Base-by-base conservation (phyloP, 1,140 invertebrate species). In the Belonocnema kinseyi region DNA sequence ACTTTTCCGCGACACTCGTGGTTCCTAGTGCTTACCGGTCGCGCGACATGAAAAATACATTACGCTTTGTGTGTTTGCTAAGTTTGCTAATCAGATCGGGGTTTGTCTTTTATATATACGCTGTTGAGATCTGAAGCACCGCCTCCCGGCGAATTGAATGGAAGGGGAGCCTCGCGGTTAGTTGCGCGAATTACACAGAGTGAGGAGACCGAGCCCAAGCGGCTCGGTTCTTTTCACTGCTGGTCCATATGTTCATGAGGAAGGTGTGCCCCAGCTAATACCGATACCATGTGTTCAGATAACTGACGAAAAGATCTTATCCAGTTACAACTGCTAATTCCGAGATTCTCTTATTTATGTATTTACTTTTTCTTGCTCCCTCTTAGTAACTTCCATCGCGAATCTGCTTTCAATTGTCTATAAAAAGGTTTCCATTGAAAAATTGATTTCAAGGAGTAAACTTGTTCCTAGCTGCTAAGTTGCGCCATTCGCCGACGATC, bases 81-180 rank as follows among this genome's bases (percentile, higher is more conserved):
- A 87, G 84, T 89, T 88, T 83, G 85, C 82, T 90, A 89, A 90
- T 90, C 88, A 87, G 85, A 87, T 88, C 81, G 85, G 84, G 85
- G 85, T 88, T 89, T 88, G 86, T 88, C 86, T 87, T 89, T 88
- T 89, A 89, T 90, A 90, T 88, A 89, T 74, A 87, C 79, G 75
- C 78, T 77, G 70, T 82, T 82, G 82, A 79, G 74, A 54, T 58
- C 73, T 66, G 73, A 85, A 81, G 83, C 85, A 77, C 86, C 85
- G 84, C 85, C 86, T 81, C 78, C 81, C 58, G 76, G 72, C 74
- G 75, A 80, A 77, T 53, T 77, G 16, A 70, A 10, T 51, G 13
- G 61, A 70, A 71, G 52, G 52, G 73, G 79, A 78, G 52, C 52
- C 54, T 61, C 46, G 56, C 52, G 56, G 74, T 61, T 73, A 56